phyloP scores from a whole-genome alignment of 2,797 vertebrate species.

The Phataginus tricuspis region DNA sequence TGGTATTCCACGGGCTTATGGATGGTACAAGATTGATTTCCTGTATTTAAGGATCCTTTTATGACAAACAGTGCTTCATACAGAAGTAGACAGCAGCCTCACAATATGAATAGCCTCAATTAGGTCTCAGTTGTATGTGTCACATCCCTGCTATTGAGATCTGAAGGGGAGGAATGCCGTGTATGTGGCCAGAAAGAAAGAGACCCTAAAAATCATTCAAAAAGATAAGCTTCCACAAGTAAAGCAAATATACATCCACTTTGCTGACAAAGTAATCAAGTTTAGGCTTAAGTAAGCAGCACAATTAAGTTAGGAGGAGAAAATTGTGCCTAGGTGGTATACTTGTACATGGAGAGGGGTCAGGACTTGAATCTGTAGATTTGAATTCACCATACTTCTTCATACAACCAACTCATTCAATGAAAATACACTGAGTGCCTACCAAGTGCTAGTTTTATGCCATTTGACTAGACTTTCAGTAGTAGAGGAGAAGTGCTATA shows the following conservation, averaged over 20 bases:
- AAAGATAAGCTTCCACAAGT: constrained; percentile 27
- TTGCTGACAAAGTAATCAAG: constrained; percentile 25
- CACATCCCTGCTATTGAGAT: constrained; percentile 78
- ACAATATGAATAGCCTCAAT: constrained; percentile 78
- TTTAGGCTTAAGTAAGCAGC: not conserved
- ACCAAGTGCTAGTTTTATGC: not conserved
- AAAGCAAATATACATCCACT: constrained; percentile 32
- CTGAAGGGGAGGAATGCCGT: constrained; percentile 53
- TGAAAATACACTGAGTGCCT: not conserved
- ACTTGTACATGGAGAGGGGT: not conserved
- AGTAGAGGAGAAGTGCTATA: not conserved
- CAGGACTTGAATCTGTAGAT: not conserved
- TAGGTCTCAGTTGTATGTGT: constrained; percentile 70
- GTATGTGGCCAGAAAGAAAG: constrained; percentile 48
- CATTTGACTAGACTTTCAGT: not conserved
- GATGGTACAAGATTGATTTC: constrained; percentile 79
- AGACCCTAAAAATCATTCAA: constrained; percentile 56
- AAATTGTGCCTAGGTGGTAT: not conserved
- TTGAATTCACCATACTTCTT: not conserved
- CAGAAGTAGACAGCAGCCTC: constrained; percentile 77
- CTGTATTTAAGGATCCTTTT: constrained; percentile 77
- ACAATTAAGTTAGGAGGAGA: not conserved
- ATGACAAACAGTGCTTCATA: constrained; percentile 77
- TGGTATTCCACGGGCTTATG: constrained; percentile 50
- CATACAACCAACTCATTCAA: not conserved